phyloP scores from a whole-genome alignment of 2,113 vertebrate species.

The Phainopepla nitens region DNA sequence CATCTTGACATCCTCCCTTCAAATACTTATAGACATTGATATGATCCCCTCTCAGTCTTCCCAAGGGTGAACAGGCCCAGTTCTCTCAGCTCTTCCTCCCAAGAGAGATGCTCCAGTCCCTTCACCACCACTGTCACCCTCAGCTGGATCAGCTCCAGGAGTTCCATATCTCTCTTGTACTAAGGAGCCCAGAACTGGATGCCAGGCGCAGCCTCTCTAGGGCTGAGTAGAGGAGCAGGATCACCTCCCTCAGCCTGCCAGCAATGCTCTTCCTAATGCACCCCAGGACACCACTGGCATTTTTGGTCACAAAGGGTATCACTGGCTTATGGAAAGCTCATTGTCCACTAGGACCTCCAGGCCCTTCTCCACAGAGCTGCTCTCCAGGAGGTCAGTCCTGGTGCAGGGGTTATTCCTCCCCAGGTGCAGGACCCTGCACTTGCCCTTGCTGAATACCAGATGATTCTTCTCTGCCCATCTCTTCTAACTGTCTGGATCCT shows the following conservation, averaged over 20 bases:
- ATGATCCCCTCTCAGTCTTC: background rate
- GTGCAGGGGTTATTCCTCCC: background rate
- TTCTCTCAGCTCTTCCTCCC: background rate
- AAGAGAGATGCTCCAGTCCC: background rate
- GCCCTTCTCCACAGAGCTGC: background rate
- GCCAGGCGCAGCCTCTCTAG: background rate
- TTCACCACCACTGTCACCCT: too few species aligned
- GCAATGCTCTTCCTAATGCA: background rate
- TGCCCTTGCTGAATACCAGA: background rate
- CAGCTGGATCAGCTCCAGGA: background rate
- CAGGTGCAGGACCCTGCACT: background rate
- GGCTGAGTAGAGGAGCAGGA: background rate
- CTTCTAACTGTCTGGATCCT: background rate
- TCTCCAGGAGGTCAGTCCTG: background rate
- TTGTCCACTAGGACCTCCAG: background rate
- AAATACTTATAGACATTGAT: background rate
- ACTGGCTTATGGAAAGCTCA: background rate
- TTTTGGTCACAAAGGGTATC: background rate
- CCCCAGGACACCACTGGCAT: background rate
- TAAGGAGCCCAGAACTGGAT: background rate
- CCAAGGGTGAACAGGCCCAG: background rate
- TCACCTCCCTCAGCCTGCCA: background rate
- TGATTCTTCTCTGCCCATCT: background rate
- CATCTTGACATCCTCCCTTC: background rate
- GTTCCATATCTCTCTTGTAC: background rate